These are phyloP conservation scores for Samia ricini DNA, from an alignment of 1,140 invertebrate species.

Conservation along the genomic window DNA sequence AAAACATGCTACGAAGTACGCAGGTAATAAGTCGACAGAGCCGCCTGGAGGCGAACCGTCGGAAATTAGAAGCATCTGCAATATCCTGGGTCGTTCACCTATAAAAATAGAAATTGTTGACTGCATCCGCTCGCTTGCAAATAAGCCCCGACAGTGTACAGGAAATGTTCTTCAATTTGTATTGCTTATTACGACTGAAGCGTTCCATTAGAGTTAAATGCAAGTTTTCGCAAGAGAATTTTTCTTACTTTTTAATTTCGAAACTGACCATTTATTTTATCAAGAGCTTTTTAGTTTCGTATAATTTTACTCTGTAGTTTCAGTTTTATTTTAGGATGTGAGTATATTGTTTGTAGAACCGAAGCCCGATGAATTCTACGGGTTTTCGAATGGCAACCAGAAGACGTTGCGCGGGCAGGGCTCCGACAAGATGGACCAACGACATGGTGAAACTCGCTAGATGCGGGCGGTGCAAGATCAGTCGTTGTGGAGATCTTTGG, in stretches of 20 bases:
- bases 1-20: background rate
- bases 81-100: conserved; percentile 44
- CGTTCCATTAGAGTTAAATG: background rate
- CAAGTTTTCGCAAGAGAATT: background rate
- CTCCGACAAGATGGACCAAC: no score
- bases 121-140: background rate
- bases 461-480: no score
- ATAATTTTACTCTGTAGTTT: no score
- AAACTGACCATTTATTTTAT: no score
- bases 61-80: conserved; percentile 53
- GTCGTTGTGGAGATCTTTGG: no score
- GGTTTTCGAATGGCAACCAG: no score
- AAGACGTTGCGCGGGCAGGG: no score
- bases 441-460: no score
- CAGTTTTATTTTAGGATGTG: no score
- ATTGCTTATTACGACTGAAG: background rate
- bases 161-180: background rate
- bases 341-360: no score
- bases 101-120: conserved; percentile 30
- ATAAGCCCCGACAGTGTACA: background rate
- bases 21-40: conserved; percentile 4
- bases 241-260: background rate
- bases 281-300: no score
- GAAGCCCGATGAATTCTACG: no score
- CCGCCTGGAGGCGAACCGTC: conserved; percentile 19